Evolutionary conservation across 2,113 vertebrate genomes (phyloP), one percentile per base, ranked within the genome.

Genomic region (Phasianus colchicus): DNA sequence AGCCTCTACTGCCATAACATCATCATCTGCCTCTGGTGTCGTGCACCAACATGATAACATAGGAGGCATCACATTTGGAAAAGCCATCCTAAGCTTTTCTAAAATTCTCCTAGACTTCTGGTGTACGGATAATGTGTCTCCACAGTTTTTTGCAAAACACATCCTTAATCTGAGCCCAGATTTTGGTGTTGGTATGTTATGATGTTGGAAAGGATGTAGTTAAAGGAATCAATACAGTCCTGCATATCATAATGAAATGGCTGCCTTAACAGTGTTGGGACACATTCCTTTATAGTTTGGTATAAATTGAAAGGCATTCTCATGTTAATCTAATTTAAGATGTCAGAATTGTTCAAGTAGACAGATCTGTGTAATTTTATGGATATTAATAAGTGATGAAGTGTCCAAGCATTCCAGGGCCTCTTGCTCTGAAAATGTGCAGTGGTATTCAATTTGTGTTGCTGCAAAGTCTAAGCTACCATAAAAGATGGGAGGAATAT

Each of bases 281-380:
- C 73, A 43, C 2, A 15, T 27, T 77, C 4, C 66, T 55, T 21
- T 27, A 0, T 73, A 34, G 11, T 50, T 55, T 0, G 0, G 8
- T 65, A 27, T 61, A 16, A 61, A 86, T 71, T 85, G 14, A 55
- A 84, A 69, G 40, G 7, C 22, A 13, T 71, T 70, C 7, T 69
- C 60, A 38, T 18, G 16, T 20, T 86, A n/a, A 18, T 69, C 3
- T 30, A 25, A n/a, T 45, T n/a, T 67, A 72, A 8, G 38, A 29
- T 48, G 13, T 55, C 20, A 66, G 50, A 87, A 67, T 60, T 71
- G 14, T 13, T 52, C 18, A 34, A 4, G 20, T 18, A 40, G 73
- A 64, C 11, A 52, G 3, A 83, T 58, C 9, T 70, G 6, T 84
- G 38, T 42, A 64, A 38, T 79, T 89, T 45, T 9, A 0, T 64